Evolutionary conservation across 1,140 invertebrate genomes (phyloP).

Genomic region (Aphelenchoides besseyi): DNA sequence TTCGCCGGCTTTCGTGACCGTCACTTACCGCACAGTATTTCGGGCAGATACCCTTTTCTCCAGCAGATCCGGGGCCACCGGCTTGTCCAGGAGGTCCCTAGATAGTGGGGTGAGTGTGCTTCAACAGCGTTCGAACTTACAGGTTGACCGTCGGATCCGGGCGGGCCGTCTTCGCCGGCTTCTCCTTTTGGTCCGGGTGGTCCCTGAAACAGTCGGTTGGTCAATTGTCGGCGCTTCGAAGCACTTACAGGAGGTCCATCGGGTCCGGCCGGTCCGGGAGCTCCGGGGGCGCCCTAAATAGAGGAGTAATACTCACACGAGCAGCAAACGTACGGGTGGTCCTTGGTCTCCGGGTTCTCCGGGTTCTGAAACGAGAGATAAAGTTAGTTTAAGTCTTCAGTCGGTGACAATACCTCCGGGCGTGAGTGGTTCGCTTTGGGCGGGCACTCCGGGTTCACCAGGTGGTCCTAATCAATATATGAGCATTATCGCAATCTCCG

Average conservation of each 20-base stretch:
- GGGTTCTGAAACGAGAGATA: no score
- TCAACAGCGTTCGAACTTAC: conserved; percentile 28
- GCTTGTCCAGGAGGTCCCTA: conserved; percentile 51
- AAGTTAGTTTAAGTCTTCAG: no score
- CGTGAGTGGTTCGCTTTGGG: conserved; percentile 54
- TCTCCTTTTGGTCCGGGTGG: conserved; percentile 26
- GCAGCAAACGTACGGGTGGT: conserved; percentile 31
- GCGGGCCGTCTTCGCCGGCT: conserved; percentile 40
- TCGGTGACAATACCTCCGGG: no score
- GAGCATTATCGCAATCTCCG: neutral
- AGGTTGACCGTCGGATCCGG: conserved; percentile 46
- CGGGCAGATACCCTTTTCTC: conserved; percentile 57
- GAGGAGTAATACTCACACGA: no score
- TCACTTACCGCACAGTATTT: conserved; percentile 43
- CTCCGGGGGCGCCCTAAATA: conserved; percentile 40
- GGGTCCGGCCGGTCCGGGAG: conserved; percentile 53
- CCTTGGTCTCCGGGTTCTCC: conserved; percentile 58
- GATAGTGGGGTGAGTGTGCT: no score
- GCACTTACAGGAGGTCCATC: conserved; percentile 45
- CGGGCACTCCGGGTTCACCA: conserved; percentile 51
- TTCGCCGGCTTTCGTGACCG: no score
- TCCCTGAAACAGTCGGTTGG: conserved; percentile 22
- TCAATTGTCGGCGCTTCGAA: neutral
- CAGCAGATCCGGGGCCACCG: conserved; percentile 49
- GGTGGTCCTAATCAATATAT: neutral